Base-by-base conservation (phyloP, 2,888 invertebrate species). In the Philopedon plagiatum region DNA sequence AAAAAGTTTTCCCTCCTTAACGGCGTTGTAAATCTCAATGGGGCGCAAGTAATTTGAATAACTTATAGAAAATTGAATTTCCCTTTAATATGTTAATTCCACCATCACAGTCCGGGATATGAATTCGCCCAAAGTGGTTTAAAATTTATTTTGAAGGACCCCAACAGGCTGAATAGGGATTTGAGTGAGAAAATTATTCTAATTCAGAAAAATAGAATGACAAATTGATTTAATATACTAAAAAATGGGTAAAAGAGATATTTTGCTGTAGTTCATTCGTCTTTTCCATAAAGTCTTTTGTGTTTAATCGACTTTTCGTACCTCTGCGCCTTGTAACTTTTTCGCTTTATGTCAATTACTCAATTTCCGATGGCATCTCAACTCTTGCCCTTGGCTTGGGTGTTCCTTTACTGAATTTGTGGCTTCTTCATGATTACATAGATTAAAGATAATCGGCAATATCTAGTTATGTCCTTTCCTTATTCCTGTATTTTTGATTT, bases 1-100 rank as follows among this genome's bases (percentile, higher is more conserved):
- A 46, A 46, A 46, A 46, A 46, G 41, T 46, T 46, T 46, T 23
- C 46, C 46, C 46, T 46, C 19, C 21, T 46, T 46, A 39, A 39
- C 46, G 46, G 21, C 21, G 46, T 11, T 46, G 46, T 46, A 46
- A 46, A 46, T 21, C 46, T 46, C 46, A 46, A 46, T 46, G 39
- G 39, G 39, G 46, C 46, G 46, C 46, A 46, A 46, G 46, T 46
- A 21, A 46, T 46, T 46, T 46, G 46, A 46, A 46, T 46, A 46
- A 46, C 46, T 46, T 46, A 46, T 46, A 46, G 46, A 46, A 46
- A 46, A 46, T 46, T 46, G 46, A 21, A 46, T 46, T 46, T 46
- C 21, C 46, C 46, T 46, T 46, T 46, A 46, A 46, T 46, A 46
- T 46, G 46, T 46, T 46, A 46, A 46, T 46, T 46, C 46, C 15